Percentiles rank a stretch among this genome's conserved stretches.
Conservation (phyloP, 2,113 vertebrate species). For the Indicator maculatus region DNA sequence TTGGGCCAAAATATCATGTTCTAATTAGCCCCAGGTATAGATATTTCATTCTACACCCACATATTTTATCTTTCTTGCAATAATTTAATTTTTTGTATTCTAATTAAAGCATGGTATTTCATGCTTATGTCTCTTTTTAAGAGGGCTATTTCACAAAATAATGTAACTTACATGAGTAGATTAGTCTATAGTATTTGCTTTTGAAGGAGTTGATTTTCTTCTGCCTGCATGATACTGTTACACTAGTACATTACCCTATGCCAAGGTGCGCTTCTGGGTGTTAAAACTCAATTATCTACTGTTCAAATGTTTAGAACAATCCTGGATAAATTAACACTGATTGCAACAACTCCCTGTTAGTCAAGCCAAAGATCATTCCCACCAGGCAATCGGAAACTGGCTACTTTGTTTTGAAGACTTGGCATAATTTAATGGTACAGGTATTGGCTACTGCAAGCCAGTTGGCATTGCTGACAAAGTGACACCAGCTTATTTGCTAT, state of each 20-base stretch:
- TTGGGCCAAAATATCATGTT: rapidly evolving
- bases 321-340: not conserved
- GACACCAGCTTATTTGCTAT: not conserved
- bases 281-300: not conserved
- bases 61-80: not conserved
- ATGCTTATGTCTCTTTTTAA: not conserved
- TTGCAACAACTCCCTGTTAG: not conserved
- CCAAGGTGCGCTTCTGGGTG: not conserved
- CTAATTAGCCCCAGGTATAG: not conserved
- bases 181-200: not conserved
- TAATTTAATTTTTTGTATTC: not conserved
- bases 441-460: not conserved
- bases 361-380: not conserved
- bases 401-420: not conserved
- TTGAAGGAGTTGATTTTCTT: not conserved
- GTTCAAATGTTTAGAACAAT: not conserved
- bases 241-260: not conserved
- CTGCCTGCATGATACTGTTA: not conserved
- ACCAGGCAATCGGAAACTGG: not conserved
- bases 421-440: not conserved
- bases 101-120: not conserved
- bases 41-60: not conserved
- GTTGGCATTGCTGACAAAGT: not conserved
- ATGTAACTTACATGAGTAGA: not conserved
- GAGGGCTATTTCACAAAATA: not conserved